Evolutionary conservation across 2,888 invertebrate genomes (phyloP).

Genomic region (Metellina segmentata): DNA sequence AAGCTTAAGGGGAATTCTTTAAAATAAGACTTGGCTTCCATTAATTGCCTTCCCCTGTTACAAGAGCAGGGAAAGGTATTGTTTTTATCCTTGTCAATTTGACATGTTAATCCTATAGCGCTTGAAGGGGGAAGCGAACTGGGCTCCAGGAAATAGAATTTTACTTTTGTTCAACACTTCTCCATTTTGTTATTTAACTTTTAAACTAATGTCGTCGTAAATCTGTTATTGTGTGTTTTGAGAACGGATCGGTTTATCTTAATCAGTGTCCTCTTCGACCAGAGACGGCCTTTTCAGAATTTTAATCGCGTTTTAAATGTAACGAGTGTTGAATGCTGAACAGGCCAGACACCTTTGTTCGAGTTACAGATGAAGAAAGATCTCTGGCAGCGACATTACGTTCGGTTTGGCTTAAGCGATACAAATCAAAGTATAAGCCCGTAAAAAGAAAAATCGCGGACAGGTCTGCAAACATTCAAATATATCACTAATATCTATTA

Average conservation of each 20-base stretch:
- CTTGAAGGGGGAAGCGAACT: not conserved
- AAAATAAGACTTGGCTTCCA: not conserved
- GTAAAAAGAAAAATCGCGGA: no score
- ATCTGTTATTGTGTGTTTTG: not conserved
- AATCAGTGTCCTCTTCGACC: not conserved
- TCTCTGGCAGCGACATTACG: no score
- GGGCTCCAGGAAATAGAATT: not conserved
- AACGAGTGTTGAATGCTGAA: no score
- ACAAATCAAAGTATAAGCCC: no score
- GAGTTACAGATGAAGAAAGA: no score
- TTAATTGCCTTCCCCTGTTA: not conserved
- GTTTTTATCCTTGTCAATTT: not conserved
- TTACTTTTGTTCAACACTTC: not conserved
- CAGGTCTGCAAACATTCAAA: no score
- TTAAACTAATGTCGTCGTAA: not conserved
- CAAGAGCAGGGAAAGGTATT: not conserved
- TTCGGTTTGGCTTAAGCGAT: no score
- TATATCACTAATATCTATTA: no score
- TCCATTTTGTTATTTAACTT: not conserved
- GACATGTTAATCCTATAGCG: conserved; percentile 1
- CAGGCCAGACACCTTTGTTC: no score
- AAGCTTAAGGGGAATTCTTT: not conserved
- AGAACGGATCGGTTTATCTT: not conserved
- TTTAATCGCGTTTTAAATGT: not conserved
- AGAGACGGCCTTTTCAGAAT: not conserved